These are phyloP conservation scores for Neolamprologus brichardi DNA, from an alignment of 2,113 vertebrate species.

Conservation along the genomic window DNA sequence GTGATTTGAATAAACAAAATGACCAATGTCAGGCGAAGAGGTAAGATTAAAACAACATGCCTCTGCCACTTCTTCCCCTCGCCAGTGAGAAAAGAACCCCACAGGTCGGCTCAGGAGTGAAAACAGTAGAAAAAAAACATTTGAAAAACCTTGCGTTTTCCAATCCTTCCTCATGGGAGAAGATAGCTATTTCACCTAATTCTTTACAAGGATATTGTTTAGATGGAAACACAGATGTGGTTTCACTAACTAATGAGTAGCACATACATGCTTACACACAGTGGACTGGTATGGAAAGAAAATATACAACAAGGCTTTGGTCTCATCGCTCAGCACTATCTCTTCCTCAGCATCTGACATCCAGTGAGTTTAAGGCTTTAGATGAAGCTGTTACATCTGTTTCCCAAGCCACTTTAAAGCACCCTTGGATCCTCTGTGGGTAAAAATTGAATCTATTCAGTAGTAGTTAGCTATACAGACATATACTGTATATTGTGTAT, in stretches of 20 bases:
- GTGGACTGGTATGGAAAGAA: background rate
- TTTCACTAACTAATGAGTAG: slow-evolving; percentile 8
- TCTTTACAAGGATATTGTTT: slow-evolving; percentile 2
- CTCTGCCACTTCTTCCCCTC: background rate
- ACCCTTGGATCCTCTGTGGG: background rate
- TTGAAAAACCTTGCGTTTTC: background rate
- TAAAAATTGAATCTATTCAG: background rate
- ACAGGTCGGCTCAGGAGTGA: background rate
- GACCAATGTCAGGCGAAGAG: background rate
- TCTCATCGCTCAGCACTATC: background rate
- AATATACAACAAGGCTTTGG: background rate
- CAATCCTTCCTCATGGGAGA: background rate
- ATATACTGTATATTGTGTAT: background rate
- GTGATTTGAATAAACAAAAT: slow-evolving; percentile 1
- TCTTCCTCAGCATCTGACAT: slow-evolving; percentile 3
- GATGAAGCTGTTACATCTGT: slow-evolving; percentile 8
- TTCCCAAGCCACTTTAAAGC: background rate
- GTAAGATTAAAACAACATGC: slow-evolving; percentile 18
- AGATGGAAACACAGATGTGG: slow-evolving; percentile 16
- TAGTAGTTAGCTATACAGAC: background rate
- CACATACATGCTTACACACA: background rate
- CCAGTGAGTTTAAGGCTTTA: background rate
- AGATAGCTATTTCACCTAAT: background rate
- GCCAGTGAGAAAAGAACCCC: background rate
- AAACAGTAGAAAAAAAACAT: background rate